These are phyloP conservation scores for Branchinecta lynchi DNA, from an alignment of 1,140 invertebrate species.

Conservation along the genomic window DNA sequence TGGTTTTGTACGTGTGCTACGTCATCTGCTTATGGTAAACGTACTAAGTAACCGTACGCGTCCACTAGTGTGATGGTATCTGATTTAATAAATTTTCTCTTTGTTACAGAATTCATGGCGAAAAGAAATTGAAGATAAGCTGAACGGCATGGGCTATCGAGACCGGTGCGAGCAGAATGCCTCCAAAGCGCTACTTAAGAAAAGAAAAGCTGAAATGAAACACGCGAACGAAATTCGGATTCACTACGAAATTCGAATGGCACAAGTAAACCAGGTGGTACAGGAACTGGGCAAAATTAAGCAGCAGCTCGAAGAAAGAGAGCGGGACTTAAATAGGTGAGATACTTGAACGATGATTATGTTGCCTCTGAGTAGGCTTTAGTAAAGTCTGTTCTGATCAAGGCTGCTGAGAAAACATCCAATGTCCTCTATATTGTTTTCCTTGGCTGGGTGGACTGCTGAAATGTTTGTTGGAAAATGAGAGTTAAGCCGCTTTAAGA, in stretches of 20 bases:
- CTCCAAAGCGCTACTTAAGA: constrained; percentile 53
- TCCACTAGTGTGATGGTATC: background rate
- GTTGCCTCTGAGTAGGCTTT: too few relatives aligned
- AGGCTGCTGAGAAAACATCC: too few relatives aligned
- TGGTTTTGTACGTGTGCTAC: too few relatives aligned
- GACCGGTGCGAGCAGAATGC: constrained; percentile 41
- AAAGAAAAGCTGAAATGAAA: constrained; percentile 61
- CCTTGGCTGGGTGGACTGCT: too few relatives aligned
- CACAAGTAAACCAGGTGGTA: constrained; percentile 80
- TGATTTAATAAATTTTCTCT: background rate
- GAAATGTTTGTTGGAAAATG: too few relatives aligned
- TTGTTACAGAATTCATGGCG: constrained; percentile 58
- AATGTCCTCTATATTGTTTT: too few relatives aligned
- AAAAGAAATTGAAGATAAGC: constrained; percentile 62
- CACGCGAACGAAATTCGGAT: constrained; percentile 79
- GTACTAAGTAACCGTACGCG: too few relatives aligned
- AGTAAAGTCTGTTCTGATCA: background rate
- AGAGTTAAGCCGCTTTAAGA: too few relatives aligned
- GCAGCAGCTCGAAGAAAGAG: constrained; percentile 68
- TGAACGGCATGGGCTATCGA: constrained; percentile 42
- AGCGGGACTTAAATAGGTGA: constrained; percentile 60
- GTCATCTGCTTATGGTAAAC: too few relatives aligned
- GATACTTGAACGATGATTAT: constrained; percentile 28
- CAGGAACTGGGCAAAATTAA: constrained; percentile 69
- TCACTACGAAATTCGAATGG: constrained; percentile 79